Percentiles rank a stretch among this genome's conserved stretches.
phyloP scores from a whole-genome alignment of 1,140 invertebrate genomes.

The Papilio dardanus region DNA sequence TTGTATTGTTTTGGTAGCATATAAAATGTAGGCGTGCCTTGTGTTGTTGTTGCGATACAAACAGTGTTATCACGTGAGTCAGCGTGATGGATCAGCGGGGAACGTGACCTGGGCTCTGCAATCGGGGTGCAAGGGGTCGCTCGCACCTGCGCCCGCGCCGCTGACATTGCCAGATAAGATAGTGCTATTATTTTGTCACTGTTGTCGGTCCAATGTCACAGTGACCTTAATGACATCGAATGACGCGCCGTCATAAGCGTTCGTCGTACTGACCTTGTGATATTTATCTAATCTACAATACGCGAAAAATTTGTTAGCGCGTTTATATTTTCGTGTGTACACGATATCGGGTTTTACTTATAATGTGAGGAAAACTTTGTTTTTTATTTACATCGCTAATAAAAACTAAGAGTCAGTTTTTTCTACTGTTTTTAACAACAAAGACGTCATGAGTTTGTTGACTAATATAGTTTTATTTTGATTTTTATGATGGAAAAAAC shows the following conservation, averaged over 20 bases:
- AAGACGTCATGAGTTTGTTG: not conserved
- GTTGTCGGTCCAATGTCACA: slow-evolving; percentile 79
- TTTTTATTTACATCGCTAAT: not conserved
- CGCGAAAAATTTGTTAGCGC: slow-evolving; percentile 75
- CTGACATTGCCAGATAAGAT: slow-evolving; percentile 80
- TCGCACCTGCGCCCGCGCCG: slow-evolving; percentile 74
- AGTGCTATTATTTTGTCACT: slow-evolving; percentile 79
- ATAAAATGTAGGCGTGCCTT: not conserved
- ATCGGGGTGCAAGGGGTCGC: slow-evolving; percentile 68
- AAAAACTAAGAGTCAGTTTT: not conserved
- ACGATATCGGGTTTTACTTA: not conserved
- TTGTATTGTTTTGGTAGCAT: slow-evolving; percentile 5
- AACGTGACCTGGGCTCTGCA: slow-evolving; percentile 45
- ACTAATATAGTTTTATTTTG: not conserved
- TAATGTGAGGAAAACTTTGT: slow-evolving; percentile 3
- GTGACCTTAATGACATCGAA: slow-evolving; percentile 80
- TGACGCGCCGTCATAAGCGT: slow-evolving; percentile 73
- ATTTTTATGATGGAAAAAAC: not conserved
- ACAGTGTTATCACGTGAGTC: slow-evolving; percentile 40
- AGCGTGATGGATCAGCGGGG: slow-evolving; percentile 41
- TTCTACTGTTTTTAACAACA: not conserved
- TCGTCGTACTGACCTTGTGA: slow-evolving; percentile 74
- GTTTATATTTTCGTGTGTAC: slow-evolving; percentile 51
- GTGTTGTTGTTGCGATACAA: slow-evolving; percentile 26
- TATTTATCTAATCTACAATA: slow-evolving; percentile 79